Evolutionary conservation across 2,797 vertebrate genomes (phyloP).

Genomic region (Centropyge bicolor): DNA sequence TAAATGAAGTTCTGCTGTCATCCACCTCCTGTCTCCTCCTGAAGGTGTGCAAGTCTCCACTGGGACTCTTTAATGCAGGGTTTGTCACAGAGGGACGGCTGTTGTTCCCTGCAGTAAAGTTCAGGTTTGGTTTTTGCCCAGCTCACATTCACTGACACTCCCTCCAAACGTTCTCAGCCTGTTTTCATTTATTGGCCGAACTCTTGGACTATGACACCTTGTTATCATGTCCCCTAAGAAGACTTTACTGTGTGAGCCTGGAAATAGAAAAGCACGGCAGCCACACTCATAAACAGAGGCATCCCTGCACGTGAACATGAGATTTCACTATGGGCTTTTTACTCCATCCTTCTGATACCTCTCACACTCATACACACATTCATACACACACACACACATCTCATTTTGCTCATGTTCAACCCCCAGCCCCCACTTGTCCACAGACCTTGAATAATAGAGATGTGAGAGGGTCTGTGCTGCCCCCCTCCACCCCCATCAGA

Average conservation of each 20-base stretch:
- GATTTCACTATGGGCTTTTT: constrained; percentile 24
- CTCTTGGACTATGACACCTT: constrained; percentile 41
- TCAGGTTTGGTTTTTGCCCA: constrained; percentile 43
- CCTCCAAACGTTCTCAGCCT: constrained; percentile 37
- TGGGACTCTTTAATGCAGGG: constrained; percentile 38
- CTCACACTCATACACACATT: constrained; percentile 6
- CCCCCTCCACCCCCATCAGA: constrained; percentile 15
- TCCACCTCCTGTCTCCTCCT: constrained; percentile 20
- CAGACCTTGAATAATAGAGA: constrained; percentile 72
- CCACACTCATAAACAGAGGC: constrained; percentile 41
- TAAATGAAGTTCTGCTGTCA: constrained; percentile 25
- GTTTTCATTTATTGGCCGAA: constrained; percentile 44
- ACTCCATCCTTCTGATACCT: constrained; percentile 18
- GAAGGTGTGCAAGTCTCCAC: background rate
- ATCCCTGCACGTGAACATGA: constrained; percentile 10
- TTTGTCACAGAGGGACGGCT: constrained; percentile 40
- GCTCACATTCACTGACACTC: constrained; percentile 13
- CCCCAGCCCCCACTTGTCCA: constrained; percentile 58
- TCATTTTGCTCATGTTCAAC: constrained; percentile 46
- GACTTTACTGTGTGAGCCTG: constrained; percentile 21
- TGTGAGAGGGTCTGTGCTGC: constrained; percentile 59
- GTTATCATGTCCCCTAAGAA: constrained; percentile 44
- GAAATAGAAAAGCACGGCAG: constrained; percentile 30
- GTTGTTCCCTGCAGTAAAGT: background rate
- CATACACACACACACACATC: constrained; percentile 1